Base-by-base conservation (phyloP, 2,888 invertebrate species). In the Eulithis prunata region DNA sequence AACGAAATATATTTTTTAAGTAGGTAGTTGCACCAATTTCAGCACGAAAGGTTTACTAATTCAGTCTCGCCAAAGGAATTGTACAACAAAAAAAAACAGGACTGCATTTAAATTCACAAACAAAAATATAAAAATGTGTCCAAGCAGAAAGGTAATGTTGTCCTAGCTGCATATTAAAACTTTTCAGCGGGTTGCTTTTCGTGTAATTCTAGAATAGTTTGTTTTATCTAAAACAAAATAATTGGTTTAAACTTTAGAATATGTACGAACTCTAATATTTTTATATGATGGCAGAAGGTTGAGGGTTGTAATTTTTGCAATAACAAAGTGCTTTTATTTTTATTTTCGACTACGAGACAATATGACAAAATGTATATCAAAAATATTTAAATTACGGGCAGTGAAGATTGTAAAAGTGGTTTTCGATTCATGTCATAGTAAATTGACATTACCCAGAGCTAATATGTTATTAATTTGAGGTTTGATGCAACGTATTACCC, bases 121-220 rank as follows among this genome's bases (percentile, higher is more conserved):
- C 53, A 47, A 56, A 28, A 49, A 45, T 32, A 47, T 57, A 57
- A 61, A 68, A 62, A 46, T 3, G 56, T 65, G 66, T 64, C 57
- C 64, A 66, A 58, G 54, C 57, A 21, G 43, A 51, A 55, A 61
- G 60, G 54, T 63, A 38, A 59, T 49, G 49, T 49, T 21, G 49
- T 11, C 21, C 49, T 49, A 11, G 21, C 21, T 8, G 49, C 11
- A 49, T 21, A 60, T 67, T 64, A 67, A 64, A 67, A 61, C 60
- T 67, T 60, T 43, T 10, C 28, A 52, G 52, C 45, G 55, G 32
- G 13, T 59, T 53, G 57, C 57, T 66, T 71, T 68, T 62, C 21
- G 46, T 46, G 47, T 36, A 11, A 11, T 21, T 49, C 21, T 49
- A 49, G 21, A 49, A 49, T 49, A 21, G 14, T 47, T 49, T 49